Evolutionary conservation across 1,140 invertebrate genomes (phyloP).

Genomic region (Pseudachorutes palmiensis): DNA sequence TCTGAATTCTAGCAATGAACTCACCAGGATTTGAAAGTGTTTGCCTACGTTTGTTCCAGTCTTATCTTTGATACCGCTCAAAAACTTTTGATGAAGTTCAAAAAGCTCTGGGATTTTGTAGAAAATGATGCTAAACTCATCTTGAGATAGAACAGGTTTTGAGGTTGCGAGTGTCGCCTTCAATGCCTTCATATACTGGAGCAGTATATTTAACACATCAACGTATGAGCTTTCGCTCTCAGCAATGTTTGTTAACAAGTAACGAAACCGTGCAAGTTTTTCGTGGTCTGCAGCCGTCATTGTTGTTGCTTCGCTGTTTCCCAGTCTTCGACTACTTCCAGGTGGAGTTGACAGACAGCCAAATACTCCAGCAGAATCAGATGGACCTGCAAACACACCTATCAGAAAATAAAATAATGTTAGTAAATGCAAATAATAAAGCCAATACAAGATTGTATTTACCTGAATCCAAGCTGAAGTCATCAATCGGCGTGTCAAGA

Average conservation of each 20-base stretch:
- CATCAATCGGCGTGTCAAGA: slow-evolving; percentile 32
- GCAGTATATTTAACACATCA: slow-evolving; percentile 69
- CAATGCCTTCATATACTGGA: slow-evolving; percentile 87
- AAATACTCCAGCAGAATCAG: slow-evolving; percentile 1
- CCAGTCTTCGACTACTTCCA: slow-evolving; percentile 5
- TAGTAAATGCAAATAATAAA: neutral
- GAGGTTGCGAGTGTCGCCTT: slow-evolving; percentile 76
- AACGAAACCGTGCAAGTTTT: slow-evolving; percentile 65
- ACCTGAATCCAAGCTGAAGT: slow-evolving; percentile 42
- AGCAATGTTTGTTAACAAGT: slow-evolving; percentile 77
- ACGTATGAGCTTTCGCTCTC: slow-evolving; percentile 84
- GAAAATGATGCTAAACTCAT: slow-evolving; percentile 84
- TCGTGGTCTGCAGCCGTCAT: slow-evolving; percentile 51
- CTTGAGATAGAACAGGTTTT: slow-evolving; percentile 76
- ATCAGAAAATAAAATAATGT: neutral
- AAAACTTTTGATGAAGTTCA: slow-evolving; percentile 68
- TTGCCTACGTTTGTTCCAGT: slow-evolving; percentile 43
- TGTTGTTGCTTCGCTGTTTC: slow-evolving; percentile 26
- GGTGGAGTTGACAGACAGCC: slow-evolving; percentile 3
- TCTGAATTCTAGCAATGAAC: slow-evolving; percentile 13
- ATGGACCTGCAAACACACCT: slow-evolving; percentile 5
- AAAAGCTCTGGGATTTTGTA: slow-evolving; percentile 84
- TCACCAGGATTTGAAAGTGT: slow-evolving; percentile 48
- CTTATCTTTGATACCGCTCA: slow-evolving; percentile 55
- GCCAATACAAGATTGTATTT: neutral